Base-by-base conservation (phyloP, 2,113 vertebrate genomes). In the Ariopsis seemanni region DNA sequence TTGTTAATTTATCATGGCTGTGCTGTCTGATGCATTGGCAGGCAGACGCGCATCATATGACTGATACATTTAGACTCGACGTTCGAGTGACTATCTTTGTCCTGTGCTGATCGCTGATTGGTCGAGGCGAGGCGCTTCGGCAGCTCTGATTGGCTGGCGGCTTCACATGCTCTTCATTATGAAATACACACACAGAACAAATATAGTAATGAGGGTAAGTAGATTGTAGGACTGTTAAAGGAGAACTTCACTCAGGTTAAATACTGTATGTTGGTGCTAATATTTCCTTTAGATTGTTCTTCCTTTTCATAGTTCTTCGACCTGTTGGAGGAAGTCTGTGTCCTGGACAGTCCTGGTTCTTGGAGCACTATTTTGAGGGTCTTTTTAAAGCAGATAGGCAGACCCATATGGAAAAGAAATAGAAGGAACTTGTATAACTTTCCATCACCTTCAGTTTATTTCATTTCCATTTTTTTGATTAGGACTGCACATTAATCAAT, bases 121-220 rank as follows among this genome's bases (percentile, higher is more conserved):
- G 90, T 87, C 86, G 87, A 90, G 89, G 79, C 79, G 83, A 88
- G 30, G 81, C 91, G 89, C 89, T 92, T 89, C 27, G 88, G 85
- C 87, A 88, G 22, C 92, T 94, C 82, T 92, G 93, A 95, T 94
- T 94, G 93, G 92, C 88, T 88, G 87, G 87, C 67, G 83, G 87
- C 88, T 91, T 88, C 93, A 95, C 93, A 93, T 94, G 94, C 93
- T 94, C 90, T 91, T 93, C 90, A 94, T 94, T 95, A 95, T 86
- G 91, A 42, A 72, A 84, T 9, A 65, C 0, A 63, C 57, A 58
- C 17, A 60, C 17, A 60, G 5, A 25, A 9, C n/a, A 12, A 67
- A 11, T 34, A 17, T 7, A 34, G 30, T 15, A 34, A 18, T 18
- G 69, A 71, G 67, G 34, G 67, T 42, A 2, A 42, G 34, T 3